Base-by-base conservation (phyloP, 37 sponge, comb jelly and placozoan genomes). In the Hexactinellida sp. region DNA sequence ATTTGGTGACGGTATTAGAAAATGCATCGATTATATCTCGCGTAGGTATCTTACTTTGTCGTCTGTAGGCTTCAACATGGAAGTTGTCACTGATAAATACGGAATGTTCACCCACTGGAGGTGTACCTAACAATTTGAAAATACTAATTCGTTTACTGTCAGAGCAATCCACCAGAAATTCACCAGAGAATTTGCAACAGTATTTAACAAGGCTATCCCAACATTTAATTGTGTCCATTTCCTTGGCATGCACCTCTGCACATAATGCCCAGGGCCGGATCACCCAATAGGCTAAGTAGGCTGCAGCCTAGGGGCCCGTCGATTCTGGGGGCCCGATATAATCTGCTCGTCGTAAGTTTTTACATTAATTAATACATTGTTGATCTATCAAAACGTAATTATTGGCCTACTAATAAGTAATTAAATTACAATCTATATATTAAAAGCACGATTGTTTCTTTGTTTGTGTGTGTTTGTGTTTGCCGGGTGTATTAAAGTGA, bases 181-280 rank as follows among this genome's bases (percentile, higher is more conserved):
- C 47, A 41, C 47, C 47, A 41, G 47, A 41, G 13, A 63, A 63
- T 47, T 47, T 63, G 76, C 76, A 63, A 63, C 76, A 63, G 76
- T 63, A 63, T 63, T 63, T 63, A 7, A 41, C 47, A 63, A 63
- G 34, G 76, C 34, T 63, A 23, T 63, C 76, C 34, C 76, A 63
- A 63, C 76, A 63, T 63, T 63, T 63, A 63, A 63, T 63, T 63
- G 76, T 63, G 30, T 63, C 32, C 13, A 63, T 63, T 63, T 63
- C 76, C 13, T 63, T 63, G 76, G 76, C 76, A 63, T 63, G 76
- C 76, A 32, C 76, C 76, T 63, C 76, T 63, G 19, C 76, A 63
- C 76, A 63, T 63, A 63, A 63, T n/a, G n/a, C n/a, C n/a, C n/a
- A n/a, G n/a, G n/a, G n/a, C n/a, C n/a, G n/a, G n/a, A n/a, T n/a